phyloP scores from a whole-genome alignment of 2,797 vertebrate genomes.

The Rhynchotus rufescens region DNA sequence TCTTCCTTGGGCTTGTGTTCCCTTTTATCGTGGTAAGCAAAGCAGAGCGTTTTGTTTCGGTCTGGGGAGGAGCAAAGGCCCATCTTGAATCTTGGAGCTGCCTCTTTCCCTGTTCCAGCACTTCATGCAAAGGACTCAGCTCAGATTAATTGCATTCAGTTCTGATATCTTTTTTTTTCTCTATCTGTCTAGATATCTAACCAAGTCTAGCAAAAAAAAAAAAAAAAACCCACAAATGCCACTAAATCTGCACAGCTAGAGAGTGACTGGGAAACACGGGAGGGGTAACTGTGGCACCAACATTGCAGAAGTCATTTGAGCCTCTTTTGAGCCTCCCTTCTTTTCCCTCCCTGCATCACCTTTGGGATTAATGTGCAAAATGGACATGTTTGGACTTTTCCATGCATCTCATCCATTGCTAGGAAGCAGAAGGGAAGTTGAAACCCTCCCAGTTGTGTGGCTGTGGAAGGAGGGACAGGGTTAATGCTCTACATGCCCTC shows the following conservation, averaged over 20 bases:
- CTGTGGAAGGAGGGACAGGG: background rate
- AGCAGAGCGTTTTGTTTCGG: background rate
- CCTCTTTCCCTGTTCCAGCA: background rate
- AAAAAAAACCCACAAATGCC: background rate
- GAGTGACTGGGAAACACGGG: background rate
- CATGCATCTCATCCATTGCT: background rate
- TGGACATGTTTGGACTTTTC: background rate
- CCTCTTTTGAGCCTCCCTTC: background rate
- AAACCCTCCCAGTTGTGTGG: background rate
- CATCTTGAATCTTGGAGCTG: background rate
- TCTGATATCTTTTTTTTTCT: background rate
- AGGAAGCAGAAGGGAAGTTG: background rate
- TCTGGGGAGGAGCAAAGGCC: background rate
- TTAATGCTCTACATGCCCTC: accelerated
- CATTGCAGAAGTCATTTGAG: background rate
- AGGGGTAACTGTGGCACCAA: background rate
- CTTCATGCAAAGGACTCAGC: background rate
- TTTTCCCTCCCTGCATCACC: background rate
- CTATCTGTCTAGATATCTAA: background rate
- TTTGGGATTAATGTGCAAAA: background rate
- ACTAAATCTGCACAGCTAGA: background rate
- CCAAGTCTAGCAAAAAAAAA: background rate
- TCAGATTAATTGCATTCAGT: background rate
- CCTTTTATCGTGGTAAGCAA: constrained; percentile 85
- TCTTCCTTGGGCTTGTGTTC: constrained; percentile 84